Evolutionary conservation across 2,797 vertebrate species (phyloP).

Genomic region (Anguilla obscura): DNA sequence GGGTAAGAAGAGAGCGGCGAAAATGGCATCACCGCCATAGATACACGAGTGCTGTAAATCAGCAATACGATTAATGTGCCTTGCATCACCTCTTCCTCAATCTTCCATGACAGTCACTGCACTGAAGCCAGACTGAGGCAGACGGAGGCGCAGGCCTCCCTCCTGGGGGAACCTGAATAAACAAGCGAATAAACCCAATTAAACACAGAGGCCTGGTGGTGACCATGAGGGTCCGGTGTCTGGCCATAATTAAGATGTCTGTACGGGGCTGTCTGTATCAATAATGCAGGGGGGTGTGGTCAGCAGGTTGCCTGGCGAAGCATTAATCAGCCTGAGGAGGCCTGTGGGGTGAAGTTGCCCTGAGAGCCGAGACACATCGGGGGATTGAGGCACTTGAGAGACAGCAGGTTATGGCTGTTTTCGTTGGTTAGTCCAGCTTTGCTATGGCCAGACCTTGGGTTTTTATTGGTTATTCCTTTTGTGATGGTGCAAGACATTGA

Average conservation of each 20-base stretch:
- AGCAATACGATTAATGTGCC: neutral
- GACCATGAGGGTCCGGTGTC: conserved; percentile 9
- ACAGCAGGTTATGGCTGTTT: neutral
- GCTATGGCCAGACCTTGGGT: neutral
- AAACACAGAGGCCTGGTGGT: neutral
- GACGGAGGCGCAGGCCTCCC: neutral
- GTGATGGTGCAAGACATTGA: neutral
- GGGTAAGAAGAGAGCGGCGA: neutral
- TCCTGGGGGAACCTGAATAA: conserved; percentile 29
- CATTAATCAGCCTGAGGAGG: conserved; percentile 5
- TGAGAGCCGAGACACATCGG: neutral
- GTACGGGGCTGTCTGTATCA: conserved; percentile 24
- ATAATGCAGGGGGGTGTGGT: conserved; percentile 34
- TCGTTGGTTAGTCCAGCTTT: neutral
- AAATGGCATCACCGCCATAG: neutral
- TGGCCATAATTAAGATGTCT: conserved; percentile 32
- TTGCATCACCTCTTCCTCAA: neutral
- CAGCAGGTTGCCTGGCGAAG: neutral
- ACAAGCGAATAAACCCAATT: conserved; percentile 32
- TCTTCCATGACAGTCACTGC: neutral
- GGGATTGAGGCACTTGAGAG: neutral
- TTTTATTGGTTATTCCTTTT: neutral
- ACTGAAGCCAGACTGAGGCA: conserved; percentile 2
- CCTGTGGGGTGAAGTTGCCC: neutral
- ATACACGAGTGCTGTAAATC: neutral